These are phyloP conservation scores for Podiceps cristatus DNA, from an alignment of 2,113 vertebrate genomes.

Conservation along the genomic window DNA sequence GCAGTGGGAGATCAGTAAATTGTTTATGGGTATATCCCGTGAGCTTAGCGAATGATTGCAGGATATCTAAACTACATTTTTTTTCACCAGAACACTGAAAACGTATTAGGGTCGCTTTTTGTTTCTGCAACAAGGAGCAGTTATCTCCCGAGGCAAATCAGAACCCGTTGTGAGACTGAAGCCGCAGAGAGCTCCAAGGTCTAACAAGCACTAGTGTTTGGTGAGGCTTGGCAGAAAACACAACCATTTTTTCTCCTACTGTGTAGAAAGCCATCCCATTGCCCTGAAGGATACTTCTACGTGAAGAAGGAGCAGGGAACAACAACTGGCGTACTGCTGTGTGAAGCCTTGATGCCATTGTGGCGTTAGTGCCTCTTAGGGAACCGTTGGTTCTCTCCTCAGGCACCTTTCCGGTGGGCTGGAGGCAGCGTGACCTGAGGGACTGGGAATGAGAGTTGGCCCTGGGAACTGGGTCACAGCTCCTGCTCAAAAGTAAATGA, in stretches of 20 bases:
- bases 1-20: not conserved
- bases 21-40: not conserved
- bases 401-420: not conserved
- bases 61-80: not conserved
- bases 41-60: not conserved
- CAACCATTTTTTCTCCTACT: not conserved
- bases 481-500: not conserved
- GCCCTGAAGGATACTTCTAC: not conserved
- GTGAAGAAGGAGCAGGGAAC: not conserved
- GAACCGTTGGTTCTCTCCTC: not conserved
- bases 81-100: not conserved
- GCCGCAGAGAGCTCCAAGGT: not conserved
- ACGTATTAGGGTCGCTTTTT: not conserved
- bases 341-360: not conserved
- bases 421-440: not conserved
- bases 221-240: not conserved
- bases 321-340: not conserved
- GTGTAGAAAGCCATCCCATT: not conserved
- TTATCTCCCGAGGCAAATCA: not conserved
- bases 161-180: accelerated
- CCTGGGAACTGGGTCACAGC: not conserved
- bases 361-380: not conserved
- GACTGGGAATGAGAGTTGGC: not conserved
- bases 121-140: not conserved
- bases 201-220: accelerated